Evolutionary conservation across 1,140 invertebrate species (phyloP), one percentile per base, ranked within the genome.

Genomic region (Ceratina australensis): DNA sequence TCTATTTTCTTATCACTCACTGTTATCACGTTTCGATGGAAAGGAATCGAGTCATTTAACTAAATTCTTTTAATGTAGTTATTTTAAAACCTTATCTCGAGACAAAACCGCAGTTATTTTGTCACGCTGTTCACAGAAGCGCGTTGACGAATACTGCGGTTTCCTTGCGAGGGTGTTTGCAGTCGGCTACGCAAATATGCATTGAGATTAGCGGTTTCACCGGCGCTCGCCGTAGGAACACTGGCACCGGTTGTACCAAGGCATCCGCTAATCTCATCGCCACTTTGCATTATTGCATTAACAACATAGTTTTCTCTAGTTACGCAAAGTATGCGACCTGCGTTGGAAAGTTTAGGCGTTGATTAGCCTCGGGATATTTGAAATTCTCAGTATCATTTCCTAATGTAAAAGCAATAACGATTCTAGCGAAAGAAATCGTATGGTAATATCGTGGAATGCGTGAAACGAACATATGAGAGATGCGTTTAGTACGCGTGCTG

Each of bases 71-170:
- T n/a, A n/a, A n/a, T n/a, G n/a, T 42, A 0, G 42, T 13, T 10
- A 15, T 22, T 24, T 24, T 42, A 68, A 56, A 28, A 15, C 49
- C 24, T 18, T 42, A 59, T 52, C 66, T 64, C 42, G 56, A 65
- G 20, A 56, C 28, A 73, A 78, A 81, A 78, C 59, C 52, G 56
- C 74, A 77, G 65, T 13, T 47, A 60, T 28, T 42, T 59, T 67
- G 56, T 42, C 60, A 33, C 42, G 56, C 20, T 22, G 28, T 83
- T 84, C 81, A 33, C 22, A 60, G 81, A 80, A 80, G 28, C 5
- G 12, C 16, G 59, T 20, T 74, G 69, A 81, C 74, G 65, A 83
- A 83, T 50, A 42, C 20, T 15, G 64, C n/a, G 66, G 52, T 79
- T 79, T 79, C 59, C 22, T 7, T 13, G 60, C 28, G 74, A 72